Evolutionary conservation across 1,140 invertebrate species (phyloP).

Genomic region (Spodoptera litura): DNA sequence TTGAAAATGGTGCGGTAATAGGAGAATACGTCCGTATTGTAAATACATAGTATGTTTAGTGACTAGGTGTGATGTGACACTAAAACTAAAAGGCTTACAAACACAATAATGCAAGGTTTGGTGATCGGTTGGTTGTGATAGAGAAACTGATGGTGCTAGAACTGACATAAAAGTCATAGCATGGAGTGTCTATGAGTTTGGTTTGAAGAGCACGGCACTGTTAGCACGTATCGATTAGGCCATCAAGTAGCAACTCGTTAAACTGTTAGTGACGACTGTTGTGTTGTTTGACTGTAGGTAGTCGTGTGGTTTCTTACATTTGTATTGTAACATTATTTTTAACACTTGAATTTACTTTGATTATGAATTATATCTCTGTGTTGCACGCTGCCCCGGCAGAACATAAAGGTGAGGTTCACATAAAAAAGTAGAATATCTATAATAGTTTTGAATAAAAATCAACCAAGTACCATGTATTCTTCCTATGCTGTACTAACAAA

Average conservation of each 20-base stretch:
- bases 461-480: not conserved
- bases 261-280: constrained; percentile 50
- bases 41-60: constrained; percentile 27
- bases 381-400: constrained; percentile 83
- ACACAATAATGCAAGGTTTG: constrained; percentile 30
- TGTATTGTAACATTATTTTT: not conserved
- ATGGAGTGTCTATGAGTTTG: constrained; percentile 31
- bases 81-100: constrained; percentile 24
- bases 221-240: constrained; percentile 43
- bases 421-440: not conserved
- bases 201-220: constrained; percentile 37
- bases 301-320: constrained; percentile 51
- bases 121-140: constrained; percentile 21
- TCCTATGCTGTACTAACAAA: not conserved
- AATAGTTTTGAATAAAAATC: not conserved
- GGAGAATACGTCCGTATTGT: constrained; percentile 18
- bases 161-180: constrained; percentile 9
- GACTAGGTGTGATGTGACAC: constrained; percentile 24
- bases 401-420: constrained; percentile 78
- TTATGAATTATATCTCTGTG: constrained; percentile 79
- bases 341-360: constrained; percentile 66
- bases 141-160: constrained; percentile 30
- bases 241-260: constrained; percentile 45
- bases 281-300: constrained; percentile 54
- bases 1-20: constrained; percentile 23